Percentiles rank a stretch among this genome's conserved stretches.
Evolutionary conservation across 2,113 vertebrate genomes (phyloP).

Genomic region (Clarias gariepinus): DNA sequence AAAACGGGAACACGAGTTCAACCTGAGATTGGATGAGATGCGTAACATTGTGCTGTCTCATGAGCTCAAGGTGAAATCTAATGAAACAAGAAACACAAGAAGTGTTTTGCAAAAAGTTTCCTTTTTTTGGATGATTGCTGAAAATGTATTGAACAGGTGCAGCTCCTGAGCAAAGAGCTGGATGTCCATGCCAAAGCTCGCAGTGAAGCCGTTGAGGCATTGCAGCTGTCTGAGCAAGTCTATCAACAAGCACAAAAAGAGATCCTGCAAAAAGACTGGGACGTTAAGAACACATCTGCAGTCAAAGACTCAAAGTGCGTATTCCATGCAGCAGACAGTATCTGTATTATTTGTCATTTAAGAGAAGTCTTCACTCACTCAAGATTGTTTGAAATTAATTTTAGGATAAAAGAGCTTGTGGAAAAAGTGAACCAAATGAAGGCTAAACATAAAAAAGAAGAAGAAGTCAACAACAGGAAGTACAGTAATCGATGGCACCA

Average conservation of each 20-base stretch:
- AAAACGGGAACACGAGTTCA: constrained; percentile 71
- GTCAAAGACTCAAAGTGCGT: constrained; percentile 72
- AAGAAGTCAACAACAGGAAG: constrained; percentile 69
- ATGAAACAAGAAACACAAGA: background rate
- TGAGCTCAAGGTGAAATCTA: constrained; percentile 73
- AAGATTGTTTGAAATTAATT: constrained; percentile 23
- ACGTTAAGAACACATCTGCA: constrained; percentile 64
- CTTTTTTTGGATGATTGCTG: background rate
- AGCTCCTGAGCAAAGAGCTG: constrained; percentile 71
- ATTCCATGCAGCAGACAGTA: background rate
- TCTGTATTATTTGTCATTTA: background rate
- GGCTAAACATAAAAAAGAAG: constrained; percentile 61
- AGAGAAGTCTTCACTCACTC: background rate
- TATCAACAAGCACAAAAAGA: constrained; percentile 61
- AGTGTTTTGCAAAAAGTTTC: background rate
- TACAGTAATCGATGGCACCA: constrained; percentile 50
- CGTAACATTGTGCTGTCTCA: constrained; percentile 62
- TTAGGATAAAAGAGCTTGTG: constrained; percentile 76
- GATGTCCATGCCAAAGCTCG: constrained; percentile 62
- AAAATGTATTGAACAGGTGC: constrained; percentile 64
- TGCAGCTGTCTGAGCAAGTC: constrained; percentile 62
- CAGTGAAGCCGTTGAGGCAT: constrained; percentile 58
- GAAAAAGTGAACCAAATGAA: constrained; percentile 59
- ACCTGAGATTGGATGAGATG: constrained; percentile 69
- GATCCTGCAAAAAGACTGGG: constrained; percentile 61